Percentiles rank a stretch among this genome's conserved stretches.
These are phyloP conservation scores for Campaea margaritaria DNA, from an alignment of 2,888 invertebrate genomes.

Conservation along the genomic window DNA sequence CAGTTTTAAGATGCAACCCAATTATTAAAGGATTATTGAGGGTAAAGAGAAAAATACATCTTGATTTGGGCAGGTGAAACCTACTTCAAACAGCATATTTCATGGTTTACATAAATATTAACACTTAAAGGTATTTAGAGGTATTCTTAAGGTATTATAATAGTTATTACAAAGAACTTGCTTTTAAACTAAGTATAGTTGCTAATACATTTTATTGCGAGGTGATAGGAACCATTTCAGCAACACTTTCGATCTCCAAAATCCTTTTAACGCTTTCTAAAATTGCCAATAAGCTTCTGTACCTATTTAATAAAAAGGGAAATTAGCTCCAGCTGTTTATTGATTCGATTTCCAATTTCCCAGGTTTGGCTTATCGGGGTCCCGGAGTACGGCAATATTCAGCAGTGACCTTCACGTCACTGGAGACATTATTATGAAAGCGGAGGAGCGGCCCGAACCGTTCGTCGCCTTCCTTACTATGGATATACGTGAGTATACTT, in stretches of 20 bases:
- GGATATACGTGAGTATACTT: conserved; percentile 71
- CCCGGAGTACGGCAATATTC: conserved; percentile 66
- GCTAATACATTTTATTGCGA: background rate
- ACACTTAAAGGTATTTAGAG: background rate
- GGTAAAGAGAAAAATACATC: too few species aligned
- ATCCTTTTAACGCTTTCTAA: too few species aligned
- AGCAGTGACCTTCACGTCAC: conserved; percentile 71
- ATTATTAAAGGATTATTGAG: too few species aligned
- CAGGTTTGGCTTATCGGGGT: conserved; percentile 66
- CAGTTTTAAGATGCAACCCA: too few species aligned
- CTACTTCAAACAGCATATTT: background rate
- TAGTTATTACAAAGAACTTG: too few species aligned
- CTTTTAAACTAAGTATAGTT: too few species aligned
- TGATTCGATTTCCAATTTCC: conserved; percentile 18
- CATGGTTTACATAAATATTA: background rate
- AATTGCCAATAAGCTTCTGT: background rate
- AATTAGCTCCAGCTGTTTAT: conserved; percentile 1
- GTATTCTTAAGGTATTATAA: too few species aligned
- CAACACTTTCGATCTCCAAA: too few species aligned
- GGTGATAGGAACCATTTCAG: too few species aligned
- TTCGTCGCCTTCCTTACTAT: conserved; percentile 66
- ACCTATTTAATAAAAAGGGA: too few species aligned
- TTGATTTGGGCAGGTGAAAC: too few species aligned
- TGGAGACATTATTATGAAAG: conserved; percentile 66
- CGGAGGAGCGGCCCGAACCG: conserved; percentile 60